phyloP scores from a whole-genome alignment of 2,113 vertebrate genomes.

The Dinomys branickii region DNA sequence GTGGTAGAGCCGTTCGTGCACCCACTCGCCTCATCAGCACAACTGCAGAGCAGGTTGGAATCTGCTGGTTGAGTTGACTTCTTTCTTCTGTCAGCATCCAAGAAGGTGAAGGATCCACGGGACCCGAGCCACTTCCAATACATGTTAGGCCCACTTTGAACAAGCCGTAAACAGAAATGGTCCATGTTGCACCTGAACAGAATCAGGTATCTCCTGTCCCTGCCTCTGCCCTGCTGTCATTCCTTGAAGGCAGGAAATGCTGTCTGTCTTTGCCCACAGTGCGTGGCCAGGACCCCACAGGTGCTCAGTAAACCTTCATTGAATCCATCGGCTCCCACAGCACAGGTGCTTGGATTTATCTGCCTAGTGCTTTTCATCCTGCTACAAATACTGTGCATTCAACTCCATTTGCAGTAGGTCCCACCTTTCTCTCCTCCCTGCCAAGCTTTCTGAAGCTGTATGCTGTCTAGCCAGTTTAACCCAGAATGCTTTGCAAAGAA shows the following conservation, averaged over 20 bases:
- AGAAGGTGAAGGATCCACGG: conserved; percentile 22
- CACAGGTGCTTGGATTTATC: conserved; percentile 16
- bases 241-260: not conserved
- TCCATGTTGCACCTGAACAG: not conserved
- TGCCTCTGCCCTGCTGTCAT: not conserved
- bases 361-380: conserved; percentile 30
- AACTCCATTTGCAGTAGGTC: not conserved
- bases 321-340: conserved; percentile 38
- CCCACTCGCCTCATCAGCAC: conserved; percentile 1
- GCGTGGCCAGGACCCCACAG: not conserved
- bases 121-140: not conserved
- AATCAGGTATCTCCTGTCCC: not conserved
- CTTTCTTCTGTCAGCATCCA: conserved; percentile 21
- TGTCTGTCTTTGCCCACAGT: not conserved
- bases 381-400: not conserved
- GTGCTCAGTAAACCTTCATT: conserved; percentile 52
- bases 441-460: not conserved
- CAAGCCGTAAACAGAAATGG: not conserved
- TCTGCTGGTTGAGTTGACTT: conserved; percentile 15
- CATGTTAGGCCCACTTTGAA: not conserved
- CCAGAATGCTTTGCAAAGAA: not conserved
- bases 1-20: not conserved
- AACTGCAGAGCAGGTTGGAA: conserved; percentile 22
- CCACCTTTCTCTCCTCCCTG: not conserved
- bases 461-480: not conserved